Base-by-base conservation (phyloP, 2,113 vertebrate genomes). In the Plecturocebus donacophilus region DNA sequence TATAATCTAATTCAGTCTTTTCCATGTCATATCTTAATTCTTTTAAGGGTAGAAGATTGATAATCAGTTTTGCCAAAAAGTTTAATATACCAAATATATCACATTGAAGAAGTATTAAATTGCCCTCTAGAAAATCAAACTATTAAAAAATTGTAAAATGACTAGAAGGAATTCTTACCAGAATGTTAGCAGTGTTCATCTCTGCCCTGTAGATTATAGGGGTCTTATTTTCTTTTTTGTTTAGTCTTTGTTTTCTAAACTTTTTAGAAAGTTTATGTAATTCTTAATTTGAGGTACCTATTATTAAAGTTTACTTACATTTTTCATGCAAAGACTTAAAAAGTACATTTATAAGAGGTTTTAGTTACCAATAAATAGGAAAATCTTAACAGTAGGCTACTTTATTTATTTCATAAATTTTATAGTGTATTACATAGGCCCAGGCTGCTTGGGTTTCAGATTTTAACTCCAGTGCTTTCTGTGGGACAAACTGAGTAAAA, bases 1-100 rank as follows among this genome's bases (percentile, higher is more conserved):
- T 73, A 80, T 94, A 75, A 75, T 61, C 64, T 81, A 61, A 61
- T 80, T 91, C 38, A 66, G 0, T 87, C 42, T 87, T 94, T 86
- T 86, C 80, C 35, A 5, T 90, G 66, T 75, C 30, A n/a, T 47
- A 35, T 90, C 20, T 94, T 92, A 89, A 42, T 49, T 90, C 54
- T 95, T 76, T 73, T 54, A 85, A 87, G 70, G 21, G 30, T 40
- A 83, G 61, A 90, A 79, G 76, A 91, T 45, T 87, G 82, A 11
- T 90, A 85, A 66, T 82, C 73, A 89, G 7, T 88, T 84, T 93
- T 91, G 54, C 40, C 61, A 38, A 79, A 88, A 88, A 64, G 35
- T 66, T 95, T 96, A 68, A 84, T 87, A 88, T 32, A 20, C 32
- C 42, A 91, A 12, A 79, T 52, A 35, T 6, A 73, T 95, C 25